Evolutionary conservation across 1,140 invertebrate species (phyloP).

Genomic region (Aphaenogaster ashmeadi): DNA sequence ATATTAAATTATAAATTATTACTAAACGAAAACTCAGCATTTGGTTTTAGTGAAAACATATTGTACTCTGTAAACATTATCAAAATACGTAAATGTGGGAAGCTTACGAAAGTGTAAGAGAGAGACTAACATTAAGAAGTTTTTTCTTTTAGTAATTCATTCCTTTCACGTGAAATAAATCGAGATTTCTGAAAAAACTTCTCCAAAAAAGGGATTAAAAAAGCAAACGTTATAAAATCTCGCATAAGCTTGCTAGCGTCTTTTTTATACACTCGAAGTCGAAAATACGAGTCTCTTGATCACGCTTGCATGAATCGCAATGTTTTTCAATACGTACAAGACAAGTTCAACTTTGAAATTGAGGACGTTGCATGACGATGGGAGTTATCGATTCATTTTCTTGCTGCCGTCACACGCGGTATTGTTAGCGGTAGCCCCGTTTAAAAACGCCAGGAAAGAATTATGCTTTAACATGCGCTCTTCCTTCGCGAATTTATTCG

Average conservation of each 20-base stretch:
- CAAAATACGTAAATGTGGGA: background rate
- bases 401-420: conserved; percentile 29
- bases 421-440: conserved; percentile 15
- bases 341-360: conserved; percentile 44
- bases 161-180: background rate
- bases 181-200: background rate
- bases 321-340: conserved; percentile 28
- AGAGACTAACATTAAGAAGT: conserved; percentile 12
- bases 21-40: background rate
- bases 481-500: conserved; percentile 36
- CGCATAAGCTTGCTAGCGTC: background rate
- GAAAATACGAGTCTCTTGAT: background rate
- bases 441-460: conserved; percentile 50
- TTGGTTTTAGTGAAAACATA: conserved; percentile 6
- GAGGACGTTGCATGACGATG: conserved; percentile 51
- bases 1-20: conserved; percentile 34
- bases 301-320: background rate
- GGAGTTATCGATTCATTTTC: conserved; percentile 56
- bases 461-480: conserved; percentile 33
- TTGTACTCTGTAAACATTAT: background rate
- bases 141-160: background rate
- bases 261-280: background rate
- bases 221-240: background rate
- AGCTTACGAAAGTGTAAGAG: background rate
- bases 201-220: background rate